Evolutionary conservation across 2,797 vertebrate genomes (phyloP), one percentile per base, ranked within the genome.

Genomic region (Luscinia luscinia): DNA sequence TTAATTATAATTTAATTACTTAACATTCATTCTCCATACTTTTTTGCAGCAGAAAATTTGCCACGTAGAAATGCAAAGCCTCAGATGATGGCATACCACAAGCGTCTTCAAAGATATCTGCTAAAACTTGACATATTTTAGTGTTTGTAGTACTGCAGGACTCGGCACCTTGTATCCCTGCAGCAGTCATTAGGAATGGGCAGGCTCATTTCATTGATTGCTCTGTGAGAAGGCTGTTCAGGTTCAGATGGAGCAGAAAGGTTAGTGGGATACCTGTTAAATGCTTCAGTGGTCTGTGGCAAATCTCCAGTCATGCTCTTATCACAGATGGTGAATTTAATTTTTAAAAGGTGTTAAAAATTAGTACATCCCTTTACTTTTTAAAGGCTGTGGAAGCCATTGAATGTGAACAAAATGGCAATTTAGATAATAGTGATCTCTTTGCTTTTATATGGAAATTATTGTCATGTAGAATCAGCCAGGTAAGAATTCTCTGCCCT

Each of bases 241-340:
- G 88, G 70, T 76, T 95, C 77, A 90, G 80, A 81, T 61, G 70
- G 69, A 95, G 88, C 55, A 91, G 88, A 95, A 96, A 96, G 90
- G 86, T 96, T 95, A 96, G 45, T 61, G 64, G 59, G 94, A 69
- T 92, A 59, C 55, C 34, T 1, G 86, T 94, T 95, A 93, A 90
- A 94, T 90, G 94, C 86, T 96, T 87, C 92, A 93, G 24, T 84
- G 94, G 61, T 90, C 88, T 90, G 86, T 70, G 58, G 68, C 41
- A 93, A 91, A 90, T 94, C 81, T 95, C 28, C 63, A 82, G 85
- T 93, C 80, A 76, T 57, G 80, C 45, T 87, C 74, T 89, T 93
- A 94, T 43, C 63, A 90, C 38, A 88, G 49, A 13, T 64, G 81
- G 90, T 57, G n/a, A 92, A 87, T 95, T 95, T 93, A 79, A 89